Evolutionary conservation across 2,888 invertebrate species (phyloP), one percentile per base, ranked within the genome.

Genomic region (Nesidiocoris tenuis): DNA sequence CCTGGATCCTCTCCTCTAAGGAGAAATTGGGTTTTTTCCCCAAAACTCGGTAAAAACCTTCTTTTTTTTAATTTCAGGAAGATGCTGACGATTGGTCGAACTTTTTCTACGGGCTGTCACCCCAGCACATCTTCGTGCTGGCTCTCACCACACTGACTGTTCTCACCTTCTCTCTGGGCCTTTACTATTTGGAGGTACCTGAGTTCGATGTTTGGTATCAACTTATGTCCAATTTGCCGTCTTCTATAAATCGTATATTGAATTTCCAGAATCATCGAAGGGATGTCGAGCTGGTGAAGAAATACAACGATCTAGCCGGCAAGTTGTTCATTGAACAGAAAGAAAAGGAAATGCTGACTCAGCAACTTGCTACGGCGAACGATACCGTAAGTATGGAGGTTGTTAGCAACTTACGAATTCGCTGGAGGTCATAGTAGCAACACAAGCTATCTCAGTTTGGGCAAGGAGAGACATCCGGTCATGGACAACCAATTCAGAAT

Each of bases 81-180:
- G 64, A 23, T 24, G 17, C 16, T 24, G n/a, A 64, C 24, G 1
- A 1, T 23, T 17, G 2, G n/a, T 23, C 24, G 7, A 3, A 23
- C n/a, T 16, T 23, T 22, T 2, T 55, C 39, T 61, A 61, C n/a
- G 54, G 23, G 23, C 9, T 74, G 17, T 61, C 74, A 2, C 57
- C 56, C 17, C 7, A 23, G 17, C 16, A 19, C 65, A 1, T 65
- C 9, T 9, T 65, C 18, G 7, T 74, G 0, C 64, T 65, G 55
- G n/a, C 56, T 5, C 22, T 79, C 22, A 89, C 91, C n/a, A 90
- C 91, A 1, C 84, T 87, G n/a, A 89, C 91, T 0, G 88, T 91
- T 0, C 84, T 93, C 5, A 83, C 91, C 67, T 93, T 94, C 81
- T 87, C 90, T 18, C 86, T 93, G 77, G 91, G 91, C 21, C 91